These are phyloP conservation scores for Zaprionus nigranus DNA, from an alignment of 1,140 invertebrate genomes.

Conservation along the genomic window DNA sequence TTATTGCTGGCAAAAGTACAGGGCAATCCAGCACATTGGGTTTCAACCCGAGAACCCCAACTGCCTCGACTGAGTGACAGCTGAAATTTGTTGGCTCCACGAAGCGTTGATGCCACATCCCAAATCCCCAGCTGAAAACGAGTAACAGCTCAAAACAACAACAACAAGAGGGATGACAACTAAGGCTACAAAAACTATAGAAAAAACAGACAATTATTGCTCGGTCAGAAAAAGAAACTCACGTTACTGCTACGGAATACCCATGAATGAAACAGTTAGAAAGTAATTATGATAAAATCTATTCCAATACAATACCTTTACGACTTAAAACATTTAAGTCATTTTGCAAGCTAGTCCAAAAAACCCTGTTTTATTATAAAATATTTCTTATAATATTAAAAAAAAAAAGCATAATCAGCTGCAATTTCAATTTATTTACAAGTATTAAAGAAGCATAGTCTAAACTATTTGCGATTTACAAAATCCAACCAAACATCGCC, in stretches of 20 bases:
- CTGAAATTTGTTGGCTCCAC: conserved; percentile 12
- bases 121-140: conserved; percentile 1
- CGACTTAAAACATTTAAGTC: too few species aligned
- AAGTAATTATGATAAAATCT: too few species aligned
- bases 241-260: too few species aligned
- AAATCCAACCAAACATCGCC: conserved; percentile 64
- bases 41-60: not conserved
- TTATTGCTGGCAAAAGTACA: not conserved
- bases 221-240: not conserved
- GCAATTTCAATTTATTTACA: not conserved
- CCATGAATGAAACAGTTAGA: too few species aligned
- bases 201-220: not conserved
- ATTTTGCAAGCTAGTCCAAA: too few species aligned
- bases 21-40: not conserved
- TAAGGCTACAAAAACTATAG: not conserved
- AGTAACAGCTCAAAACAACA: not conserved
- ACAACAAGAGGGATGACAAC: not conserved
- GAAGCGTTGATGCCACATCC: not conserved
- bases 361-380: too few species aligned
- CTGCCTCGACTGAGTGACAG: conserved; percentile 23
- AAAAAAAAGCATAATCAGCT: not conserved
- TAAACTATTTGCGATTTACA: conserved; percentile 17
- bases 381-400: too few species aligned
- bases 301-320: too few species aligned
- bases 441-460: too few species aligned